Evolutionary conservation across 2,113 vertebrate genomes (phyloP).

Genomic region (Dendropsophus ebraccatus): DNA sequence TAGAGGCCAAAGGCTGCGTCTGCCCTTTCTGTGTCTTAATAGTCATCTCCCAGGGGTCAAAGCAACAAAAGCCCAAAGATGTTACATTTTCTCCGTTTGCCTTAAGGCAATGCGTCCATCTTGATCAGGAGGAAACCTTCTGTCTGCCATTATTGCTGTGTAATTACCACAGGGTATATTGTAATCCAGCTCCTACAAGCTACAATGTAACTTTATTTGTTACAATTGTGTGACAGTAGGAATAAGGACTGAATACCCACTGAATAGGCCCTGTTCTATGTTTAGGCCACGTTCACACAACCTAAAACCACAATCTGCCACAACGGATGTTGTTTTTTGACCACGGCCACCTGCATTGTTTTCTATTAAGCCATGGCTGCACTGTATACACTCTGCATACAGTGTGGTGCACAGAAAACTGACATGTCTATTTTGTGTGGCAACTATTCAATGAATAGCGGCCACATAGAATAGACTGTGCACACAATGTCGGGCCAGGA

Average conservation of each 20-base stretch:
- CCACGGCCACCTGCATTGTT: too few relatives aligned
- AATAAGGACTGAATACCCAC: not conserved
- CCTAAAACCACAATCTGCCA: too few relatives aligned
- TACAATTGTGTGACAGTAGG: not conserved
- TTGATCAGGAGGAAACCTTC: not conserved
- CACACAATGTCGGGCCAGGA: too few relatives aligned
- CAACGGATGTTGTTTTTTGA: too few relatives aligned
- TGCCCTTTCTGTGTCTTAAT: not conserved
- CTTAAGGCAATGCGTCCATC: not conserved
- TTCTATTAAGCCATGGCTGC: too few relatives aligned
- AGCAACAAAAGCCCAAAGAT: slow-evolving; percentile 3
- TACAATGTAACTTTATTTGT: not conserved
- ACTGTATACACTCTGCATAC: too few relatives aligned
- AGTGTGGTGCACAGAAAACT: too few relatives aligned
- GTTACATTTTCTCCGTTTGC: not conserved
- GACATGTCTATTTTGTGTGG: too few relatives aligned
- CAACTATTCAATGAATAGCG: too few relatives aligned
- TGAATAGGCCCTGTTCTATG: not conserved
- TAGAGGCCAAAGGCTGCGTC: not conserved
- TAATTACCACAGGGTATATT: not conserved
- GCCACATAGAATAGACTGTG: too few relatives aligned
- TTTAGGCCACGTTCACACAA: too few relatives aligned
- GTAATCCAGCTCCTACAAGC: not conserved
- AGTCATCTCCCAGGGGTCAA: slow-evolving; percentile 11
- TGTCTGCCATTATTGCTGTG: slow-evolving; percentile 4